Evolutionary conservation across 2,888 invertebrate species (phyloP), one percentile per base, ranked within the genome.

Genomic region (Zonitis immaculata): DNA sequence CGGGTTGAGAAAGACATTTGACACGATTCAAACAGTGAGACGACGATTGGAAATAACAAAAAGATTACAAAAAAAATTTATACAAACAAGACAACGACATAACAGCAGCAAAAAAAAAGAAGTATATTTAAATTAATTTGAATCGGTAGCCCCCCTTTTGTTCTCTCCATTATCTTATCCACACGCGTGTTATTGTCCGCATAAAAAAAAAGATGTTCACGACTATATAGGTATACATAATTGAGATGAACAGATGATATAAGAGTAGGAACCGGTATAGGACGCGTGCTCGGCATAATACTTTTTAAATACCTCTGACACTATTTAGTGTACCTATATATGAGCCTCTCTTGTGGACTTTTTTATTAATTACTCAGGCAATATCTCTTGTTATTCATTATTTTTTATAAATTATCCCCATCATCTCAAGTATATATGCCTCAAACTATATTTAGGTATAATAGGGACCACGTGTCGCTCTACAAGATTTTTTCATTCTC

Each of bases 181-280:
- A 63, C 65, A 62, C 62, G 63, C 50, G 35, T 32, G 32, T 32
- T 25, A 9, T 28, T 61, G 53, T 45, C 43, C 50, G 56, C 61
- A 61, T 65, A 64, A 66, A 66, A 64, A 61, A 60, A 62, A 63
- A 65, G 63, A 65, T 59, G 62, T 60, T 58, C 58, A 58, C 51
- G 55, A 57, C 54, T 58, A 62, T 3, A 4, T 22, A 22, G 3
- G 22, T 22, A 61, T 52, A 54, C 58, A 58, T 61, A 64, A 63
- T 62, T 64, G 61, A 68, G 68, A 69, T 70, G 70, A 67, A 66
- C 69, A 69, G 69, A 71, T 70, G 68, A 70, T 66, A n/a, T n/a
- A n/a, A n/a, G n/a, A n/a, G n/a, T n/a, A 65, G 63, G 54, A 69
- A 68, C 69, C 68, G 69, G 68, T 68, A n/a, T n/a, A 65, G 58